A percentile compares a stretch with the other conserved stretches of the same genome.
phyloP scores from a whole-genome alignment of 1,140 invertebrate genomes.

The Drosophila lacertosa region DNA sequence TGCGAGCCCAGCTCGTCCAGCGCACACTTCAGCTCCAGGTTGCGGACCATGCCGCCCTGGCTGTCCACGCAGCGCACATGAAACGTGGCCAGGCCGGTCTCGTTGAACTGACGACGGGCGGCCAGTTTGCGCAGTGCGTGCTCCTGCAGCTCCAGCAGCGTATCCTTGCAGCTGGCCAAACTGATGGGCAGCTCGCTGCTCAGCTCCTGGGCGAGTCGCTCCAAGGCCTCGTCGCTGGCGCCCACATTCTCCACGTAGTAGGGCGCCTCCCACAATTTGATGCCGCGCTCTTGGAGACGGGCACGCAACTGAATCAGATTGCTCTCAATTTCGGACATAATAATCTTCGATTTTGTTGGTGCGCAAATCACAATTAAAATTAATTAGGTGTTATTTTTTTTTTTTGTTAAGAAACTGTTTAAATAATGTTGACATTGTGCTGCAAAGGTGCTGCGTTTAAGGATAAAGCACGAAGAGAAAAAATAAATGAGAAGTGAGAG shows the following conservation, averaged over 20 bases:
- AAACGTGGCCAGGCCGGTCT: conserved; percentile 86
- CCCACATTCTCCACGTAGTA: conserved; percentile 85
- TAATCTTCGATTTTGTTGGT: neutral
- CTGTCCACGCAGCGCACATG: conserved; percentile 68
- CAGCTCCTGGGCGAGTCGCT: conserved; percentile 86
- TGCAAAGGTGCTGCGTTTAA: neutral
- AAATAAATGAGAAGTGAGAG: no score
- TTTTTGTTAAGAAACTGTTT: neutral
- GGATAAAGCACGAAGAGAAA: neutral
- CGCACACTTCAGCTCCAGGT: conserved; percentile 61
- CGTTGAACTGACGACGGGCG: conserved; percentile 86
- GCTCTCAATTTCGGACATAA: conserved; percentile 59
- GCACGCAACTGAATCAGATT: conserved; percentile 47
- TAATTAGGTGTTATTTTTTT: neutral
- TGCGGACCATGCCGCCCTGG: conserved; percentile 48
- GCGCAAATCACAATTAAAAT: no score
- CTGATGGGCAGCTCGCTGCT: conserved; percentile 85
- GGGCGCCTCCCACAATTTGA: conserved; percentile 90
- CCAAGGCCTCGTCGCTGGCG: conserved; percentile 80
- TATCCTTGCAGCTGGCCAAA: conserved; percentile 84
- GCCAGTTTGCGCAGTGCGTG: conserved; percentile 88
- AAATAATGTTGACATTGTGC: neutral
- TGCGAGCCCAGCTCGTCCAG: conserved; percentile 84
- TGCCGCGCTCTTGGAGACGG: conserved; percentile 48
- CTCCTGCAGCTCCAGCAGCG: conserved; percentile 86